phyloP scores from a whole-genome alignment of 2,888 invertebrate genomes.

The Agrenia bidenticulata region DNA sequence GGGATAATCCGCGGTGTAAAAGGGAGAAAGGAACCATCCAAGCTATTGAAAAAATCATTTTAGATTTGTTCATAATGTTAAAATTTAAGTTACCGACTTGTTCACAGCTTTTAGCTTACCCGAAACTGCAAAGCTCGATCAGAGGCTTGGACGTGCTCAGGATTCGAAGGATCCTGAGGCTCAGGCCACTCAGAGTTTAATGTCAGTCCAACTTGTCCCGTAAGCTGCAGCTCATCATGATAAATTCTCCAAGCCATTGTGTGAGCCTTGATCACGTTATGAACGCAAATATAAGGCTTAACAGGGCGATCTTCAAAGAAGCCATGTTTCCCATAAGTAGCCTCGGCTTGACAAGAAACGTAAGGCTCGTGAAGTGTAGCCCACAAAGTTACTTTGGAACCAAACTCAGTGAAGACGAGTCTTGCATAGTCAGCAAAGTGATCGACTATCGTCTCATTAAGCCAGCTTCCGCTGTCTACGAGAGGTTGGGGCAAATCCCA shows the following conservation, averaged over 20 bases:
- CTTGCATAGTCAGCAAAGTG: slow-evolving; percentile 61
- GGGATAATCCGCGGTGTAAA: slow-evolving; percentile 46
- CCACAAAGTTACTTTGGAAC: slow-evolving; percentile 57
- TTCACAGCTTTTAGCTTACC: slow-evolving; percentile 16
- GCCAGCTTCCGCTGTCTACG: slow-evolving; percentile 57
- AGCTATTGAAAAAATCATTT: slow-evolving; percentile 25
- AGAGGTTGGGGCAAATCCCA: slow-evolving; percentile 59
- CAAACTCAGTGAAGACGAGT: slow-evolving; percentile 58
- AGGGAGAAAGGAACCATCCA: slow-evolving; percentile 46
- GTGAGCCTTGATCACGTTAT: slow-evolving; percentile 31
- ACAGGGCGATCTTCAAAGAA: slow-evolving; percentile 27
- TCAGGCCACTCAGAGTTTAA: slow-evolving; percentile 36
- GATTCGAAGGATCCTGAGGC: slow-evolving; percentile 25
- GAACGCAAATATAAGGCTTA: slow-evolving; percentile 32
- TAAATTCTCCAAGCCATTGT: slow-evolving; percentile 31
- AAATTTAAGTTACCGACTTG: neutral
- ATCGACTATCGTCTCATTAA: slow-evolving; percentile 58
- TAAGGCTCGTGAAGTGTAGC: slow-evolving; percentile 42
- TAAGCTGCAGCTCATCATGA: slow-evolving; percentile 26
- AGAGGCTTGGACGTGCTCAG: slow-evolving; percentile 29
- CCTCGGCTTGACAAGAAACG: slow-evolving; percentile 35
- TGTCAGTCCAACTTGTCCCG: slow-evolving; percentile 28
- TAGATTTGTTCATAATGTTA: too few species aligned
- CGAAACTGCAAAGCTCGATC: slow-evolving; percentile 34
- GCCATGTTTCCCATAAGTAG: slow-evolving; percentile 16